Evolutionary conservation across 2,888 invertebrate species (phyloP), one percentile per base, ranked within the genome.

Genomic region (Allolobophora icterica): DNA sequence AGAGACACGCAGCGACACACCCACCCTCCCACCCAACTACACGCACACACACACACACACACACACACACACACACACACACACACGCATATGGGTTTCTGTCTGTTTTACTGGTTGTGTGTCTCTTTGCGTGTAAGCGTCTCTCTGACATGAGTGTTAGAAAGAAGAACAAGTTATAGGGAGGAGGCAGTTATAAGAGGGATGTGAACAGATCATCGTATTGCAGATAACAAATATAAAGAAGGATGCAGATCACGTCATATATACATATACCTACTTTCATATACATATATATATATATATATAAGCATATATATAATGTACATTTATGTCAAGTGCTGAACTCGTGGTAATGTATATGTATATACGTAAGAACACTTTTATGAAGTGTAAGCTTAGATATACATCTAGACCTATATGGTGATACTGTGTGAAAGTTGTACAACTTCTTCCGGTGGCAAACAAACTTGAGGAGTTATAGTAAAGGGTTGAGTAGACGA

Each of bases 391-490:
- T n/a, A 30, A 24, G 24, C 24, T 5, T 19, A 52, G 52, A 71
- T 71, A 52, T 52, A 71, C 11, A n/a, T 71, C 71, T 71, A 71
- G 1, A n/a, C n/a, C 71, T 71, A 30, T n/a, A n/a, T n/a, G n/a
- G 17, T 71, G 71, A 71, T 71, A 71, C 71, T 71, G 71, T 71
- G 71, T 13, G 71, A 71, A 71, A 71, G n/a, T 71, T 71, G 71
- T 71, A 71, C 71, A 71, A 71, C 71, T n/a, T 30, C 8, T 71
- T 71, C 71, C 71, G 30, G 71, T 71, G 0, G 71, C 71, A 71
- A 71, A 71, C 71, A 71, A 71, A 71, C 71, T 71, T 71, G 71
- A 71, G 71, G n/a, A 71, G 71, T n/a, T 71, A 71, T 71, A 71
- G 30, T 71, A 52, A 58, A 71, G 71, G n/a, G 71, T 71, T 71